Percentiles rank a stretch among this genome's conserved stretches.
These are phyloP conservation scores for Mormoops blainvillei DNA, from an alignment of 2,113 vertebrate species.

Conservation along the genomic window DNA sequence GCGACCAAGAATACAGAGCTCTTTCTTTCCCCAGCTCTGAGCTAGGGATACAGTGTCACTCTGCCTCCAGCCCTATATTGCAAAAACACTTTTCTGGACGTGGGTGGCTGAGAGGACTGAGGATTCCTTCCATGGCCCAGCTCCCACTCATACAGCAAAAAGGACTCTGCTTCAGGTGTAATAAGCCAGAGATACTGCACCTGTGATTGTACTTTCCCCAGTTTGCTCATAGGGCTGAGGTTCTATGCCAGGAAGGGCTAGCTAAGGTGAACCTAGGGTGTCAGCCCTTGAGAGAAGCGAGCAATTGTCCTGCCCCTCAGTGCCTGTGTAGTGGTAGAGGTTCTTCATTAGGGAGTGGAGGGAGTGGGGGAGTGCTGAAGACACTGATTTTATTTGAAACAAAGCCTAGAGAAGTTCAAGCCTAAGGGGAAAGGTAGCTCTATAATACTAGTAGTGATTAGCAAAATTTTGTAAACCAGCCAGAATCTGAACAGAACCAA, in stretches of 20 bases:
- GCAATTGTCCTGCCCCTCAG: neutral
- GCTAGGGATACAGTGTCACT: neutral
- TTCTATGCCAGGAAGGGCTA: neutral
- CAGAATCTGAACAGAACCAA: neutral
- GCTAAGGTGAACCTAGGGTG: neutral
- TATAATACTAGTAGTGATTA: neutral
- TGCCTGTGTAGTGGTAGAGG: neutral
- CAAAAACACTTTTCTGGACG: neutral
- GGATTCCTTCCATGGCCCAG: neutral
- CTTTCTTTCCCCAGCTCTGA: neutral
- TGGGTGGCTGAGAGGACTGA: neutral
- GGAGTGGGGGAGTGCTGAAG: neutral
- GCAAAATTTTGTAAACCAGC: neutral
- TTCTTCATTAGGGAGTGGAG: neutral
- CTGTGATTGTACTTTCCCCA: neutral
- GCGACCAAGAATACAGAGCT: neutral
- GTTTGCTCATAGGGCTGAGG: neutral
- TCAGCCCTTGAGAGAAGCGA: neutral
- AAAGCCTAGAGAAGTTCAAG: neutral
- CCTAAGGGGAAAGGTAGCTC: neutral
- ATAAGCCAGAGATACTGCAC: neutral
- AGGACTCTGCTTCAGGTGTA: neutral
- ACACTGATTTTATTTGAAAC: neutral
- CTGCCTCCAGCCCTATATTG: neutral
- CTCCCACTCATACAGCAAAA: neutral